A percentile compares a stretch with the other conserved stretches of the same genome.
Evolutionary conservation across 2,113 vertebrate species (phyloP).

Genomic region (Pongo pygmaeus): DNA sequence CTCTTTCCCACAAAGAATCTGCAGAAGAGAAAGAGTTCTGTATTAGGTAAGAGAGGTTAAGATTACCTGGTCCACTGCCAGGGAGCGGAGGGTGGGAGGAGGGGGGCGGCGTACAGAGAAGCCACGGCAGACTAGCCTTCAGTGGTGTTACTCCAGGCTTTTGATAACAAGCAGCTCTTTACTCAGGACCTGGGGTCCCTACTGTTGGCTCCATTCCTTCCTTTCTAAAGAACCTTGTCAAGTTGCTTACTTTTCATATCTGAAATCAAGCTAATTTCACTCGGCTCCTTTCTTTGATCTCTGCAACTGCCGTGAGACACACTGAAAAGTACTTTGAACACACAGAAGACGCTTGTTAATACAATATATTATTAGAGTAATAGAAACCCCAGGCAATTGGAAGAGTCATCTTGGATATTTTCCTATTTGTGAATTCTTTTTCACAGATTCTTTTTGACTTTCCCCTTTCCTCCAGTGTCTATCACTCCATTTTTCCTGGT

Average conservation of each 20-base stretch:
- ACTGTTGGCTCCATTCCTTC: not conserved
- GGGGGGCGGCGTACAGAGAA: rapidly evolving
- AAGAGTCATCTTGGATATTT: not conserved
- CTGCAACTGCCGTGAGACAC: not conserved
- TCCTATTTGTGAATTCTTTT: not conserved
- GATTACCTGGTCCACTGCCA: not conserved
- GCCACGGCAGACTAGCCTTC: not conserved
- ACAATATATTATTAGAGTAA: not conserved
- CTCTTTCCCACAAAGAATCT: constrained; percentile 98
- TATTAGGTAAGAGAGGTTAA: not conserved
- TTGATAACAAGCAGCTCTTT: not conserved
- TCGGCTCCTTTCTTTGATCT: not conserved
- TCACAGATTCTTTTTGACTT: not conserved
- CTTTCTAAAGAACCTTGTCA: not conserved
- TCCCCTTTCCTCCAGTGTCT: not conserved
- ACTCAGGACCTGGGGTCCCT: not conserved
- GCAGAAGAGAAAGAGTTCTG: not conserved
- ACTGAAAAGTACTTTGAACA: not conserved
- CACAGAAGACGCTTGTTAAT: not conserved
- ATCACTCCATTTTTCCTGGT: not conserved
- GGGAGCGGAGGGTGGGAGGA: not conserved
- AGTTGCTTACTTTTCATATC: not conserved
- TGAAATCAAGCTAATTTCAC: not conserved
- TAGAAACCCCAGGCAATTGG: not conserved
- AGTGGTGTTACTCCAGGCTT: not conserved